A percentile compares a stretch with the other conserved stretches of the same genome.
Evolutionary conservation across 2,888 invertebrate species (phyloP).

Genomic region (Petrolisthes manimaculis): DNA sequence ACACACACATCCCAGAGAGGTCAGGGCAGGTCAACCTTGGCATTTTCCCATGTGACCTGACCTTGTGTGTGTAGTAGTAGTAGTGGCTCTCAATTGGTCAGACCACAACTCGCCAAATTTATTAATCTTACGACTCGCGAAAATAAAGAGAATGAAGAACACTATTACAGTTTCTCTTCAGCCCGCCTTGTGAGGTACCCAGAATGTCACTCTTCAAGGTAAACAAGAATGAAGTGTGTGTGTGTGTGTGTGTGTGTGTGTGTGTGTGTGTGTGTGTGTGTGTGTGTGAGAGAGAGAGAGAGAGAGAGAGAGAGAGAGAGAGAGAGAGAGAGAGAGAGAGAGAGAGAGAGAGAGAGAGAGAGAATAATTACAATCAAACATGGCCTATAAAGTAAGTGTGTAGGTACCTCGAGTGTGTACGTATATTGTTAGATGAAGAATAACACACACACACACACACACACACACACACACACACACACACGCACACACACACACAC

Average conservation of each 20-base stretch:
- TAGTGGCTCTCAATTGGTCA: background rate
- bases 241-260: background rate
- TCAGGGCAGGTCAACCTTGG: background rate
- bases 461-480: background rate
- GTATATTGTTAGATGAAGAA: background rate
- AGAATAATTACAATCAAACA: background rate
- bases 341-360: background rate
- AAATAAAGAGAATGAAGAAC: background rate
- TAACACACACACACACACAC: background rate
- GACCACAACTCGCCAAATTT: background rate
- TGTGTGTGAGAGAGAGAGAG: conserved; percentile 22
- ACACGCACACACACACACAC: conserved; percentile 5
- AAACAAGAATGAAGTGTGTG: background rate
- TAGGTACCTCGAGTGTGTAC: too few species aligned
- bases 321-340: background rate
- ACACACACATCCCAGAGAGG: background rate
- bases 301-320: background rate
- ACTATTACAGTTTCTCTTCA: background rate
- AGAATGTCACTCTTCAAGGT: background rate
- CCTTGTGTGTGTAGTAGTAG: background rate
- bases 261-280: conserved; percentile 38
- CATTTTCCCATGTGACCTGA: conserved; percentile 18
- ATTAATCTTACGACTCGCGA: background rate
- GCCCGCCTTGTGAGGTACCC: background rate
- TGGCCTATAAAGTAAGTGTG: background rate